Base-by-base conservation (phyloP, 2,888 invertebrate species). In the Piscicola geometra region DNA sequence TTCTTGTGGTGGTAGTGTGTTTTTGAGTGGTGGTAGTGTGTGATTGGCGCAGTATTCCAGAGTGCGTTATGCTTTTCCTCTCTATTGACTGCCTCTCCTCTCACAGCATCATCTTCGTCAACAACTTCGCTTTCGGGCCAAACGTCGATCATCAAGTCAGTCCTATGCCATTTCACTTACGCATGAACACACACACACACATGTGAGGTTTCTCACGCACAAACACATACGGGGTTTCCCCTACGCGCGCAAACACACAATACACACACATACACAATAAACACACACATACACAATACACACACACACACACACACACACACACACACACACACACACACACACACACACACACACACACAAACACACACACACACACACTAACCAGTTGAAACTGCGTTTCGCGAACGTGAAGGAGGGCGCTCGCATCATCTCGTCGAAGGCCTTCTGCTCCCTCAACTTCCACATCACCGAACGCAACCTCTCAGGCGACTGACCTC, bases 101-200 rank as follows among this genome's bases (percentile, higher is more conserved):
- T 81, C 81, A 70, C 80, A 88, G 87, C 52, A 92, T 99, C 83
- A 94, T 99, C 78, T 99, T 99, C 88, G 98, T 99, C 60, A 99
- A 99, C 88, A 99, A 99, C 88, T 99, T 95, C 88, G 99, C 98
- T 64, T 99, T 99, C 86, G 96, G 96, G 18, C 96, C 99, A 35
- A 91, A 91, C 80, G 95, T 99, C 36, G 98, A 99, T 87, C 95
- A 98, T 86, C 85, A 85, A 83, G 85, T 86, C 79, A 80, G 64
- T 76, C 41, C n/a, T 30, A 1, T 15, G 18, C 50, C 41, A 36
- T 25, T 28, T 71, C 5, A 28, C 64, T 12, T 64, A 3, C 64
- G n/a, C 30, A 5, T n/a, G 21, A 5, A 47, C 3, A 21, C 30
- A 71, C 25, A 21, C 41, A 1, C 33, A 30, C 25, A 3, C 33